A percentile compares a stretch with the other conserved stretches of the same genome.
Evolutionary conservation across 1,140 invertebrate genomes (phyloP).

Genomic region (Drosophila setifemur): DNA sequence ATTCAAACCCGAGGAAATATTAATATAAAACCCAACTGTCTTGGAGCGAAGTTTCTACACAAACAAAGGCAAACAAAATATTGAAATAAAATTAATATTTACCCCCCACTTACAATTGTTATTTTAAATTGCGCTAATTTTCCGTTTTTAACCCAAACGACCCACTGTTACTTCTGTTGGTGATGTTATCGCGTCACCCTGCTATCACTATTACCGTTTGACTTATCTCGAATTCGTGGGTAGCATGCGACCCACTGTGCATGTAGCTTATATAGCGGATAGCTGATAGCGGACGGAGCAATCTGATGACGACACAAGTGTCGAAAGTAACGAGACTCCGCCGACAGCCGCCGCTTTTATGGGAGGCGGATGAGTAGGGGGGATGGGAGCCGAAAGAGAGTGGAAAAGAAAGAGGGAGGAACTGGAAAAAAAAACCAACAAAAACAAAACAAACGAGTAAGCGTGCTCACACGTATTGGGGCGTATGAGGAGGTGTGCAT

Average conservation of each 20-base stretch:
- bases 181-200: constrained; percentile 10
- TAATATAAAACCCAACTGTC: too few relatives aligned
- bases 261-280: constrained; percentile 33
- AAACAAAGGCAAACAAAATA: too few relatives aligned
- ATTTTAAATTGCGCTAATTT: neutral
- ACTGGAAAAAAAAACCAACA: constrained; percentile 10
- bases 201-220: neutral
- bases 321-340: constrained; percentile 74
- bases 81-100: neutral
- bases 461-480: constrained; percentile 16
- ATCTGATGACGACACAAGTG: constrained; percentile 80
- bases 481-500: too few relatives aligned
- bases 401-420: neutral
- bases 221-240: neutral
- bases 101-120: neutral
- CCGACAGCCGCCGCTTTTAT: constrained; percentile 52
- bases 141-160: neutral
- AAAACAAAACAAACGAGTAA: constrained; percentile 58
- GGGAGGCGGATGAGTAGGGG: neutral
- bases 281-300: constrained; percentile 42
- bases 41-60: too few relatives aligned
- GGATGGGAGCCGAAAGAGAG: neutral
- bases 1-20: too few relatives aligned
- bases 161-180: neutral
- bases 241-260: constrained; percentile 49